These are phyloP conservation scores for Meiosimyza decipiens DNA, from an alignment of 2,888 invertebrate genomes.

Conservation along the genomic window DNA sequence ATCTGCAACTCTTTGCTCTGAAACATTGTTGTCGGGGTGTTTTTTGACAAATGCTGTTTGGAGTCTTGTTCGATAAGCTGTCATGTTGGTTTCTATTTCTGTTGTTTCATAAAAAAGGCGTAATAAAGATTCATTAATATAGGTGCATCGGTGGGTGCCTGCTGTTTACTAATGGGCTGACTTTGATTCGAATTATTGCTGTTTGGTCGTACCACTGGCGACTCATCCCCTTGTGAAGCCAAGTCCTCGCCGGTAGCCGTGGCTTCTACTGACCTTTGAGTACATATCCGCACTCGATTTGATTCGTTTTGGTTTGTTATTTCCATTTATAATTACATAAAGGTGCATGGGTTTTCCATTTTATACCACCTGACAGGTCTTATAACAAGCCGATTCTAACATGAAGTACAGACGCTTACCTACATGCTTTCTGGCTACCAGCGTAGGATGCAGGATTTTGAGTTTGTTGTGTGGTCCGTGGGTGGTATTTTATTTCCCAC, in stretches of 20 bases:
- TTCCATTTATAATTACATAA: no score
- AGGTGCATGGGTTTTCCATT: no score
- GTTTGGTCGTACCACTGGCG: slow-evolving; percentile 34
- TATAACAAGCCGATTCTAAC: no score
- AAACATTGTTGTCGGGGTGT: not conserved
- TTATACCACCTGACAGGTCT: no score
- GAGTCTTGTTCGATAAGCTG: not conserved
- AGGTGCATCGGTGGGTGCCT: not conserved
- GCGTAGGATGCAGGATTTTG: not conserved
- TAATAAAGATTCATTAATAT: slow-evolving; percentile 6
- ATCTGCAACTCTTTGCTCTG: not conserved
- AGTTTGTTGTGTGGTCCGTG: no score
- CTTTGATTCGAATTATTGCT: not conserved
- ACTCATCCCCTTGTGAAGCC: slow-evolving; percentile 36
- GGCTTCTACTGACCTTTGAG: slow-evolving; percentile 41
- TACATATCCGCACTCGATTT: slow-evolving; percentile 41
- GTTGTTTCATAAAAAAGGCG: not conserved
- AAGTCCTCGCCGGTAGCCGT: slow-evolving; percentile 43
- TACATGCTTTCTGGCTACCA: not conserved
- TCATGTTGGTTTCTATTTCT: slow-evolving; percentile 1
- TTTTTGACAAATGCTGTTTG: not conserved
- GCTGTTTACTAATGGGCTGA: slow-evolving; percentile 18
- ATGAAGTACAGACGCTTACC: not conserved
- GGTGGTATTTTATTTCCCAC: not conserved
- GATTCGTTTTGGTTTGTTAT: not conserved